Conservation (phyloP, 2,888 invertebrate genomes). For the Drosophila acutilabella region DNA sequence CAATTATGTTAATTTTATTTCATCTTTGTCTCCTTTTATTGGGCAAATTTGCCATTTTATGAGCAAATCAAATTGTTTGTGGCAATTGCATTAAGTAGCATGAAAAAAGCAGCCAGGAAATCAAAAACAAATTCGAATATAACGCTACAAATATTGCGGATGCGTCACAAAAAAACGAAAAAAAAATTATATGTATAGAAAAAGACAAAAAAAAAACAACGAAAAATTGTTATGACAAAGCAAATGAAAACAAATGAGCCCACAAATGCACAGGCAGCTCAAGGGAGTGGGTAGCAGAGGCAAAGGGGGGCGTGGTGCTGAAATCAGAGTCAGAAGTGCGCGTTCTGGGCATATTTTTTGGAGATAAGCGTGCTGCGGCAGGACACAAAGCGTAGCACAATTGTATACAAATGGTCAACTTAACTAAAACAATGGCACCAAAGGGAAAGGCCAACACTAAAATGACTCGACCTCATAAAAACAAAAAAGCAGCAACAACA, state of each 20-base stretch:
- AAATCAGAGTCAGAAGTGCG: slow-evolving; percentile 39
- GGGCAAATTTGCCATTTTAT: slow-evolving; percentile 55
- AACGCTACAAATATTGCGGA: slow-evolving; percentile 51
- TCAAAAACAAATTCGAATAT: slow-evolving; percentile 58
- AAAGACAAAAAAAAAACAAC: slow-evolving; percentile 20
- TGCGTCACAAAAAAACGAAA: slow-evolving; percentile 38
- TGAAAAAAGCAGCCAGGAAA: slow-evolving; percentile 40
- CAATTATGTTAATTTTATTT: slow-evolving; percentile 79
- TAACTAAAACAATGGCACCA: slow-evolving; percentile 73
- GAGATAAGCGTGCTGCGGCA: slow-evolving; percentile 68
- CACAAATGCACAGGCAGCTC: slow-evolving; percentile 64
- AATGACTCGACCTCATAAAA: slow-evolving; percentile 65
- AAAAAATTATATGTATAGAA: slow-evolving; percentile 10
- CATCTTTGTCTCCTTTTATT: slow-evolving; percentile 47
- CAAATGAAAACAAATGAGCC: slow-evolving; percentile 80
- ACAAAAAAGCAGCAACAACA: slow-evolving; percentile 54
- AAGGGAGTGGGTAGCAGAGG: not conserved
- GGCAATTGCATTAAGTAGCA: slow-evolving; percentile 75
- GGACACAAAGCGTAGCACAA: slow-evolving; percentile 59
- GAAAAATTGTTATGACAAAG: slow-evolving; percentile 75
- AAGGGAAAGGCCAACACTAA: slow-evolving; percentile 49
- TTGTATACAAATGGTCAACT: slow-evolving; percentile 82
- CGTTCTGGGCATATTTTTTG: slow-evolving; percentile 51
- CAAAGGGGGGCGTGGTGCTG: not conserved
- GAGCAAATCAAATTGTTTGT: slow-evolving; percentile 73